phyloP scores from a whole-genome alignment of 92 coral and sea anemone species.

The Phenganax subtilis region DNA sequence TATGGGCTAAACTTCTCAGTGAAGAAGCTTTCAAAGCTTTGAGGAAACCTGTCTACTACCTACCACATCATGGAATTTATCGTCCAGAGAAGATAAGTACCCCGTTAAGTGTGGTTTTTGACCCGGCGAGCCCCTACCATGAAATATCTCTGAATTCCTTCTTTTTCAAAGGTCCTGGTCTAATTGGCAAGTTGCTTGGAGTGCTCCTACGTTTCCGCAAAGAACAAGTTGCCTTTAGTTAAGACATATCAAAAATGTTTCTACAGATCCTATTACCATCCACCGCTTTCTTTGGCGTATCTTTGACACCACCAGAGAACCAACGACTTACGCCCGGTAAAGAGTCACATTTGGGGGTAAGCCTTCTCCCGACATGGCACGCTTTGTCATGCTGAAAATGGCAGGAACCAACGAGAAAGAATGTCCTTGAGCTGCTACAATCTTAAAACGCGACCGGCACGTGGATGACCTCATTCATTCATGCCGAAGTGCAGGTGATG shows the following conservation, averaged over 20 bases:
- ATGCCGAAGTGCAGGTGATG: slow-evolving; percentile 9
- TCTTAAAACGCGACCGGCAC: not conserved
- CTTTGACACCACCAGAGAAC: slow-evolving; percentile 38
- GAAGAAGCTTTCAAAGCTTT: not conserved
- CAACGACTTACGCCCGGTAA: slow-evolving; percentile 31
- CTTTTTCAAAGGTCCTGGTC: slow-evolving; percentile 46
- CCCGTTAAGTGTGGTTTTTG: slow-evolving; percentile 48
- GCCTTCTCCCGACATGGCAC: slow-evolving; percentile 52
- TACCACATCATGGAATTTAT: slow-evolving; percentile 16
- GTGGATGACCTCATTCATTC: slow-evolving; percentile 39
- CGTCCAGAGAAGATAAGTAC: slow-evolving; percentile 42
- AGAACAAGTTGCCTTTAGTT: slow-evolving; percentile 43
- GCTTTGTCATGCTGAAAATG: slow-evolving; percentile 49
- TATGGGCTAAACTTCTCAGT: slow-evolving; percentile 38
- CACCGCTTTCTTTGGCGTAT: slow-evolving; percentile 49
- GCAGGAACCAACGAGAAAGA: slow-evolving; percentile 41
- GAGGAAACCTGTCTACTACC: slow-evolving; percentile 47
- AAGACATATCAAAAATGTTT: slow-evolving; percentile 56
- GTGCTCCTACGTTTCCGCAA: slow-evolving; percentile 45
- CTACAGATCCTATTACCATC: slow-evolving; percentile 46
- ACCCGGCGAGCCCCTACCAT: slow-evolving; percentile 45
- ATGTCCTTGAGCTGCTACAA: slow-evolving; percentile 15
- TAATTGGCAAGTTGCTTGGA: slow-evolving; percentile 51
- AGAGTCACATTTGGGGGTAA: slow-evolving; percentile 49
- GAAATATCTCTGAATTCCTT: slow-evolving; percentile 51